Conservation (phyloP, 2,888 invertebrate genomes). For the Phyto melanocephala region DNA sequence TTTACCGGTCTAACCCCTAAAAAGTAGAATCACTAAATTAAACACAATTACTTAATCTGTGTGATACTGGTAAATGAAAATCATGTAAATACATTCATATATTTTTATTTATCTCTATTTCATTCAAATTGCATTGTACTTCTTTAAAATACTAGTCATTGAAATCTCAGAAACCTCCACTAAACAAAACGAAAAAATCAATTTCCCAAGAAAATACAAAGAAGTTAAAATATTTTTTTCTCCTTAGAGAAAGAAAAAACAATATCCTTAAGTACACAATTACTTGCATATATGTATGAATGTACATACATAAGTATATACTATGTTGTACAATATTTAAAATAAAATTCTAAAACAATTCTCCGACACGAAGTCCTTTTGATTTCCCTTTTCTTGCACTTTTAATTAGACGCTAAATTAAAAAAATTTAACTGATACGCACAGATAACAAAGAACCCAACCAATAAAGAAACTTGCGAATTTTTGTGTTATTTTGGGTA, state of each 20-base stretch:
- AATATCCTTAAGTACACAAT: neutral
- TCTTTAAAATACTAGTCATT: too few relatives aligned
- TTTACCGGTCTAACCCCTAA: too few relatives aligned
- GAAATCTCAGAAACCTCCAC: neutral
- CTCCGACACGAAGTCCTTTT: slow-evolving; percentile 37
- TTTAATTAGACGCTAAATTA: slow-evolving; percentile 60
- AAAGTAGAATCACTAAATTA: too few relatives aligned
- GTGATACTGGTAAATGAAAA: too few relatives aligned
- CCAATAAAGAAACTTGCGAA: slow-evolving; percentile 13
- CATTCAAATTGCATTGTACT: too few relatives aligned
- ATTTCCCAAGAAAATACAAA: neutral
- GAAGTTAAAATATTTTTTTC: neutral
- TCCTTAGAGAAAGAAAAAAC: neutral
- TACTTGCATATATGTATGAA: too few relatives aligned
- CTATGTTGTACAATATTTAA: too few relatives aligned
- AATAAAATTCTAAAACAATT: slow-evolving; percentile 24
- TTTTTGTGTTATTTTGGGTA: slow-evolving; percentile 21
- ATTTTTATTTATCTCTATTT: too few relatives aligned
- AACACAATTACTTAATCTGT: too few relatives aligned
- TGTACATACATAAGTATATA: too few relatives aligned
- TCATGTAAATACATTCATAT: too few relatives aligned
- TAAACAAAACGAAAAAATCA: neutral
- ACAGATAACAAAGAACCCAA: slow-evolving; percentile 36
- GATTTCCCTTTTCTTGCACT: slow-evolving; percentile 22
- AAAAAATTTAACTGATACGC: slow-evolving; percentile 53